Evolutionary conservation across 2,888 invertebrate genomes (phyloP).

Genomic region (Odiellus spinosus): DNA sequence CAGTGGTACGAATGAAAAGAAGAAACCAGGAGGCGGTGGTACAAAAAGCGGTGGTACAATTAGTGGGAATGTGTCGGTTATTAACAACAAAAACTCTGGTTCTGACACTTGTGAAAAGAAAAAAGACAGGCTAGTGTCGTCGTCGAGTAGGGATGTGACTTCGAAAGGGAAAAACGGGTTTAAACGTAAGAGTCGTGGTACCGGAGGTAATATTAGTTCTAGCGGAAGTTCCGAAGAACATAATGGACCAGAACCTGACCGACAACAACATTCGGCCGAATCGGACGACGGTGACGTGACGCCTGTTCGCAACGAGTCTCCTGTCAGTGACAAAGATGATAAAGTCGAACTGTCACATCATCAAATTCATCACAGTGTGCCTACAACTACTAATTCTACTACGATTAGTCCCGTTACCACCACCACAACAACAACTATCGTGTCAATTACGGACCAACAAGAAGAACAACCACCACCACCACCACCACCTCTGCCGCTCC

Average conservation of each 20-base stretch:
- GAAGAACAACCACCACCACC: neutral
- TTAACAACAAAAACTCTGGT: neutral
- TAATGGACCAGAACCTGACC: no score
- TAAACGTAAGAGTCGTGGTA: no score
- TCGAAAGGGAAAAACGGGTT: no score
- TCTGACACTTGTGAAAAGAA: neutral
- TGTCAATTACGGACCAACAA: neutral
- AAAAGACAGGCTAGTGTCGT: neutral
- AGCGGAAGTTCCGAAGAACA: no score
- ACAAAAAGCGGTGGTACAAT: constrained; percentile 2
- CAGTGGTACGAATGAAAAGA: constrained; percentile 10
- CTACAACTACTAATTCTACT: neutral
- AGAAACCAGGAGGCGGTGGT: constrained; percentile 4
- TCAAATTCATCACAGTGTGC: no score
- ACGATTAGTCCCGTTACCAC: neutral
- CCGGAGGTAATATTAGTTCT: no score
- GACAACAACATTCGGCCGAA: no score
- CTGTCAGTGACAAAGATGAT: no score
- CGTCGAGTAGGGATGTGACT: neutral
- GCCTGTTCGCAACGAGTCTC: no score
- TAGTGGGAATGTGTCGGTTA: neutral
- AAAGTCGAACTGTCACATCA: no score
- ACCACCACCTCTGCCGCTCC: no score
- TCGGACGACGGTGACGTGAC: no score
- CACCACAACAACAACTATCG: neutral